These are phyloP conservation scores for Leptocoma aspasia DNA, from an alignment of 2,113 vertebrate species.

Conservation along the genomic window DNA sequence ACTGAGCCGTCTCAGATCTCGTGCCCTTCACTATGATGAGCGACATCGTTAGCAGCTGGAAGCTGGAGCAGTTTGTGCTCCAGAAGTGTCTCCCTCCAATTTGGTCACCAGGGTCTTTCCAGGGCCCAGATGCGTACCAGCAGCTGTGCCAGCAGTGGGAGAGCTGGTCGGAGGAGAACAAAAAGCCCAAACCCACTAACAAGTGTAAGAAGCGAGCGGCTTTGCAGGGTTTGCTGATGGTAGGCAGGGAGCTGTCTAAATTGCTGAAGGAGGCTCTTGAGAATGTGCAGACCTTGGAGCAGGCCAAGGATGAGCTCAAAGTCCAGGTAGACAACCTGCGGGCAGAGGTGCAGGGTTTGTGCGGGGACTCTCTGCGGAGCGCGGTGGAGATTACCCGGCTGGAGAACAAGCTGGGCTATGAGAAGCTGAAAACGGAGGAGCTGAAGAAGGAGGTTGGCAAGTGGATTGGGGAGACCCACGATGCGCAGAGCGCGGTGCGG, in stretches of 20 bases:
- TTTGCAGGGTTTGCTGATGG: constrained; percentile 60
- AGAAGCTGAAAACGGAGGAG: constrained; percentile 53
- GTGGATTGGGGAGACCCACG: constrained; percentile 49
- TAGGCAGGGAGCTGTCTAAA: constrained; percentile 46
- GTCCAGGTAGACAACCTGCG: constrained; percentile 50
- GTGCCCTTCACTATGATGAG: constrained; percentile 1
- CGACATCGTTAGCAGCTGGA: constrained; percentile 44
- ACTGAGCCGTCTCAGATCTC: fast-evolving
- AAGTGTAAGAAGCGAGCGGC: constrained; percentile 57
- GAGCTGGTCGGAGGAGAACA: constrained; percentile 44
- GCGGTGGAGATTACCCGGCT: constrained; percentile 52
- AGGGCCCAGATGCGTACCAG: constrained; percentile 45
- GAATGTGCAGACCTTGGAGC: constrained; percentile 19
- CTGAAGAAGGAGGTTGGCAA: constrained; percentile 61
- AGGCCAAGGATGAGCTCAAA: constrained; percentile 34
- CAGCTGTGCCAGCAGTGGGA: constrained; percentile 65
- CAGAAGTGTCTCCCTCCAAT: constrained; percentile 50
- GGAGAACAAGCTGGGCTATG: constrained; percentile 50
- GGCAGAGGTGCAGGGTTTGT: constrained; percentile 55
- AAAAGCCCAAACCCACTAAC: constrained; percentile 55
- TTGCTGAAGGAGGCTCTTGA: constrained; percentile 57
- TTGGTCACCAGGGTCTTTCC: constrained; percentile 42
- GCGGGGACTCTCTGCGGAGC: constrained; percentile 40
- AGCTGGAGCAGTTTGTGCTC: constrained; percentile 63
- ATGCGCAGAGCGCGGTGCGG: constrained; percentile 41